phyloP scores from a whole-genome alignment of 2,888 invertebrate species.

The Tineola bisselliella region DNA sequence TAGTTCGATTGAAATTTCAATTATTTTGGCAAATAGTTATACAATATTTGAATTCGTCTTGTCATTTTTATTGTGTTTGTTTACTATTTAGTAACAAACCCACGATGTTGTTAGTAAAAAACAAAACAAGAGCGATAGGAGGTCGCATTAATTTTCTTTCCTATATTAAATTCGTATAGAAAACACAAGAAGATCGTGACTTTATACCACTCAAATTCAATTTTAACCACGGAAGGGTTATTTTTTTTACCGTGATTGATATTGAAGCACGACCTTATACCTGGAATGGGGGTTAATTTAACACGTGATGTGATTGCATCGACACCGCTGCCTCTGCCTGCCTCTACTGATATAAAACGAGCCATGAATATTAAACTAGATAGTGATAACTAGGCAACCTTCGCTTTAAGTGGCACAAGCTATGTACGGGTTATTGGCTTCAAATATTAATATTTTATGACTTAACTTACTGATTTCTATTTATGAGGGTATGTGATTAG shows the following conservation, averaged over 20 bases:
- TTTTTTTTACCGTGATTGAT: neutral
- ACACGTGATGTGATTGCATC: conserved; percentile 11
- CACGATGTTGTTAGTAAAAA: too few relatives aligned
- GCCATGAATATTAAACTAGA: conserved; percentile 5
- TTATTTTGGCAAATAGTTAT: neutral
- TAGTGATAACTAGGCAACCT: conserved; percentile 6
- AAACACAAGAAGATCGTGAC: neutral
- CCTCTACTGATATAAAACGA: conserved; percentile 11
- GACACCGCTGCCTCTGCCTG: conserved; percentile 1
- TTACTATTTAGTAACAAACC: too few relatives aligned
- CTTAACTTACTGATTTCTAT: too few relatives aligned
- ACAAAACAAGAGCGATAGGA: too few relatives aligned
- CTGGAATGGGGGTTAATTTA: neutral
- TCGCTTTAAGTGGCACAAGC: neutral
- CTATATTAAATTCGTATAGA: too few relatives aligned
- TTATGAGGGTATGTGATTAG: too few relatives aligned
- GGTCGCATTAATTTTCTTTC: too few relatives aligned
- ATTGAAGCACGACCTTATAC: neutral
- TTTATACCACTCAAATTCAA: neutral
- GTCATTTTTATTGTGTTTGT: too few relatives aligned
- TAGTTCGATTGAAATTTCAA: neutral
- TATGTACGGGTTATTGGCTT: neutral
- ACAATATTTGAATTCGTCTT: too few relatives aligned
- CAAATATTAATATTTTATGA: neutral
- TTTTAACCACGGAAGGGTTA: neutral